Evolutionary conservation across 1,140 invertebrate species (phyloP), one percentile per base, ranked within the genome.

Genomic region (Papilio dardanus): DNA sequence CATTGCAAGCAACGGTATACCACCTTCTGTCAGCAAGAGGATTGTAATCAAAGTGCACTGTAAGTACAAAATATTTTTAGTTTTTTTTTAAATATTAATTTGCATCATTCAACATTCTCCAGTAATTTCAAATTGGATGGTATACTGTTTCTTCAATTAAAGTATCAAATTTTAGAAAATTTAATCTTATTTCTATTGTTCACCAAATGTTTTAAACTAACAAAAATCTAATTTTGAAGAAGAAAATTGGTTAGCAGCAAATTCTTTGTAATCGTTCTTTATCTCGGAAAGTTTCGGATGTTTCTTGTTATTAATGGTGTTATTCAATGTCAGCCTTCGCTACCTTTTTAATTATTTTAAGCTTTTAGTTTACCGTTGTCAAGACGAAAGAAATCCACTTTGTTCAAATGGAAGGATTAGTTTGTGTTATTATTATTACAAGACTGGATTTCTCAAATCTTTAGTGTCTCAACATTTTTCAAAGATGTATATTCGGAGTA

Each of bases 31-130:
- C 82, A 97, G 96, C 92, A 97, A 98, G 92, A 95, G 97, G 80
- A 97, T 98, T 82, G 95, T 95, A 81, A 95, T 98, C 81, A 96
- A 95, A 91, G 97, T 98, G 79, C 96, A 97, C 89, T 98, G 97
- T 98, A 94, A 97, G 97, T n/a, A n/a, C 97, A 94, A 81, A 80
- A 28, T 35, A 28, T 8, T 3, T 24, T 12, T 58, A 58, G 5
- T 50, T n/a, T 16, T 50, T 3, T 50, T 19, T 50, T 50, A 19
- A 19, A 19, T 6, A 19, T 6, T 21, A n/a, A 5, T 50, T 50
- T 19, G 1, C 1, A 50, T 16, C 5, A 50, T 50, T 0, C n/a
- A 1, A n/a, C n/a, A 5, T 50, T 50, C 2, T 19, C 16, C 14
- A 50, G n/a, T 50, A 50, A 50, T 50, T 19, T 5, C n/a, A 19